Evolutionary conservation across 1,140 invertebrate species (phyloP).

Genomic region (Ostrea edulis): DNA sequence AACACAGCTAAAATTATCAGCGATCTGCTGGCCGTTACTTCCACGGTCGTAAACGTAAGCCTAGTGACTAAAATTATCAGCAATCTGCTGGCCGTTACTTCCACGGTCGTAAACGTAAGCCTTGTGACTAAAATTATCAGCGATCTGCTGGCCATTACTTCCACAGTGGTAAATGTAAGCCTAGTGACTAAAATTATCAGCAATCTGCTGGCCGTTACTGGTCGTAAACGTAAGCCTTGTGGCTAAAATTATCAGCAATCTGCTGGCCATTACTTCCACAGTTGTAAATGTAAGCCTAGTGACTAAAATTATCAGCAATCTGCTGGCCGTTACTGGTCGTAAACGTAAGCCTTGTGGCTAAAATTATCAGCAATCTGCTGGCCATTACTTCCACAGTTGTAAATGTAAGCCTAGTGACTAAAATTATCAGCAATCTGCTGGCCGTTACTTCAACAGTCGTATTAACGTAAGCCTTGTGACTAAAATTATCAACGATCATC

Average conservation of each 20-base stretch:
- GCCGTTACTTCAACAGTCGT: neutral
- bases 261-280: neutral
- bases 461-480: neutral
- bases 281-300: neutral
- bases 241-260: neutral
- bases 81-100: neutral
- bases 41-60: neutral
- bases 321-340: neutral
- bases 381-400: neutral
- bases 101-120: neutral
- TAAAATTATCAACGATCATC: neutral
- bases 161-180: neutral
- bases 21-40: neutral
- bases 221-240: neutral
- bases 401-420: conserved; percentile 7
- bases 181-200: conserved; percentile 1
- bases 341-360: conserved; percentile 2
- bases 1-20: conserved; percentile 7
- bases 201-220: neutral
- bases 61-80: conserved; percentile 1
- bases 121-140: conserved; percentile 1
- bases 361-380: neutral
- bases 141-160: neutral
- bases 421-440: neutral
- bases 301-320: neutral